A percentile compares a stretch with the other conserved stretches of the same genome.
Evolutionary conservation across 2,113 vertebrate species (phyloP).

Genomic region (Otis tarda): DNA sequence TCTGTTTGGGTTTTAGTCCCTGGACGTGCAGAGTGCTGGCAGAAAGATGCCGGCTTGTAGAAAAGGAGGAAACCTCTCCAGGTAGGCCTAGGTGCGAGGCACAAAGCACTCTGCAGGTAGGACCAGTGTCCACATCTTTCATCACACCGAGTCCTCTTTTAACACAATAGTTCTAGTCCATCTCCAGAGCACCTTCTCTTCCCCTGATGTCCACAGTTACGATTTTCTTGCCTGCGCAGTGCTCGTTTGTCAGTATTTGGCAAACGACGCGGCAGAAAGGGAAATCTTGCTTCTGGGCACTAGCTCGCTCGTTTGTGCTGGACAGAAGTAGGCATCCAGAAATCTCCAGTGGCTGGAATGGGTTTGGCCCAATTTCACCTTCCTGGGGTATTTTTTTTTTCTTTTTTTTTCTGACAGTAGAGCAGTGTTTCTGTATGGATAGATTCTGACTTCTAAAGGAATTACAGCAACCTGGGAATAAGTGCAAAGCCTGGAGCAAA

Average conservation of each 20-base stretch:
- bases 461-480: background rate
- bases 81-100: background rate
- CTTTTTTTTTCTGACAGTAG: background rate
- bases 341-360: background rate
- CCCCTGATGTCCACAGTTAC: fast-evolving
- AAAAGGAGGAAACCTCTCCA: background rate
- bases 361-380: background rate
- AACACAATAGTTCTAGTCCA: background rate
- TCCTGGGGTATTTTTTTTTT: background rate
- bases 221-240: background rate
- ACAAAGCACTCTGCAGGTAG: background rate
- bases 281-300: background rate
- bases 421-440: background rate
- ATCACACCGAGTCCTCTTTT: background rate
- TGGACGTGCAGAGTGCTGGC: fast-evolving
- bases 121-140: background rate
- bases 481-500: background rate
- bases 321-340: background rate
- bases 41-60: background rate
- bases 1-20: background rate
- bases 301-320: background rate
- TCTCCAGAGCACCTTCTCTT: background rate
- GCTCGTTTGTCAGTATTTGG: background rate
- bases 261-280: fast-evolving
- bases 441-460: background rate